Evolutionary conservation across 2,888 invertebrate genomes (phyloP).

Genomic region (Portevinia maculata): DNA sequence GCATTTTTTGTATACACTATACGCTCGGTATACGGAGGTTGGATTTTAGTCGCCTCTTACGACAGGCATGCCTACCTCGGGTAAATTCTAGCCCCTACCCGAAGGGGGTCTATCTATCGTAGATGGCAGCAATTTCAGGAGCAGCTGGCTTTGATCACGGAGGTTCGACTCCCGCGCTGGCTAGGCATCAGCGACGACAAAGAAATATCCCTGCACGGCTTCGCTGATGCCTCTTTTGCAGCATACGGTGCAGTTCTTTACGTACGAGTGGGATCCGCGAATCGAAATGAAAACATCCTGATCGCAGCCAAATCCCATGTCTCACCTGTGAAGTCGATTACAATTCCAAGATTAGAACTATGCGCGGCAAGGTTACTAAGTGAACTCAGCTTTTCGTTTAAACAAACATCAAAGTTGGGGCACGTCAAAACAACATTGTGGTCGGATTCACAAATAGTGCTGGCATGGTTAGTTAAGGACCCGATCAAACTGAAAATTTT

Average conservation of each 20-base stretch:
- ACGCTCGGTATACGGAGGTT: too few species aligned
- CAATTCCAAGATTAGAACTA: neutral
- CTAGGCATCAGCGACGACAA: neutral
- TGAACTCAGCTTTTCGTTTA: neutral
- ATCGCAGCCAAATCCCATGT: constrained; percentile 1
- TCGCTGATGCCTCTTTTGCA: too few species aligned
- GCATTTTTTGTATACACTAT: too few species aligned
- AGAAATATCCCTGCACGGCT: too few species aligned
- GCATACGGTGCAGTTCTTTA: constrained; percentile 3
- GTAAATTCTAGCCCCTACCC: too few species aligned
- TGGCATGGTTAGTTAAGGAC: neutral
- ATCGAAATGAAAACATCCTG: neutral
- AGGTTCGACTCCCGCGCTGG: neutral
- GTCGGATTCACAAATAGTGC: constrained; percentile 5
- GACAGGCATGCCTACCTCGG: too few species aligned
- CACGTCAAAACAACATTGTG: neutral
- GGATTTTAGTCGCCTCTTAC: too few species aligned
- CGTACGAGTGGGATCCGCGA: neutral
- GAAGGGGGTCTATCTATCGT: too few species aligned
- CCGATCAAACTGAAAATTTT: neutral
- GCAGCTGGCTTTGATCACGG: neutral
- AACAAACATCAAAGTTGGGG: neutral
- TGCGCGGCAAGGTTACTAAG: constrained; percentile 6
- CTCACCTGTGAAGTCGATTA: neutral
- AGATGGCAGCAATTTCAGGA: too few species aligned